Base-by-base conservation (phyloP, 1,140 invertebrate species). In the Leptopilina boulardi region DNA sequence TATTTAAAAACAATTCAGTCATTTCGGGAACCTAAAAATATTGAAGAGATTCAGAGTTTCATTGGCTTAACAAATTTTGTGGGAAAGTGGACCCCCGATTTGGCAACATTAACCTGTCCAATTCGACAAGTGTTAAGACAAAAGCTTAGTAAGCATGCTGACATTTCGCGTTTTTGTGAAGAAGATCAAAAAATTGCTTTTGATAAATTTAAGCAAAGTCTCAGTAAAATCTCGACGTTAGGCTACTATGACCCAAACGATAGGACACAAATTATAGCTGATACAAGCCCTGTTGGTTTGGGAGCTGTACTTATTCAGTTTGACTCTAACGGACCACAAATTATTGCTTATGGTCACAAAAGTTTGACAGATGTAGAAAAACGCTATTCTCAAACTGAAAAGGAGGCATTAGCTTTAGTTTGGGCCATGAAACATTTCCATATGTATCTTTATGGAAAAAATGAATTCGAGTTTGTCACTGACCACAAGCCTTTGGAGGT, bases 241-340 rank as follows among this genome's bases (percentile, higher is more conserved):
- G 86, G 86, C 1, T 86, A 89, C 74, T 92, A 84, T 77, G 83
- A 92, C 54, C 80, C 86, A 30, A 75, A 80, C 4, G 77, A 82
- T 21, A 81, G 83, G 13, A 78, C 92, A 5, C 73, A 83, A 26
- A 75, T 93, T 8, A 84, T 89, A 13, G 85, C 85, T 15, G 92
- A 93, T 84, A 91, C 91, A 3, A 87, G 84, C 18, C 73, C 82
- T 1, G 84, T 86, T 75, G 91, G 89, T 4, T 77, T 93, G 11
- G 91, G 91, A 0, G 86, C 85, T 15, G 85, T 90, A 3, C 74
- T 93, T 42, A 71, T 75, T 15, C 78, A 82, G 47, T 34, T 56
- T 19, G 34, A 70, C 80, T 44, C 79, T 0, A 18, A 15, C 1
- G 80, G 77, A 10, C 71, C 51, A 34, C 21, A 56, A 54, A 38